Base-by-base conservation (phyloP, 1,140 invertebrate species). In the Plodia interpunctella region DNA sequence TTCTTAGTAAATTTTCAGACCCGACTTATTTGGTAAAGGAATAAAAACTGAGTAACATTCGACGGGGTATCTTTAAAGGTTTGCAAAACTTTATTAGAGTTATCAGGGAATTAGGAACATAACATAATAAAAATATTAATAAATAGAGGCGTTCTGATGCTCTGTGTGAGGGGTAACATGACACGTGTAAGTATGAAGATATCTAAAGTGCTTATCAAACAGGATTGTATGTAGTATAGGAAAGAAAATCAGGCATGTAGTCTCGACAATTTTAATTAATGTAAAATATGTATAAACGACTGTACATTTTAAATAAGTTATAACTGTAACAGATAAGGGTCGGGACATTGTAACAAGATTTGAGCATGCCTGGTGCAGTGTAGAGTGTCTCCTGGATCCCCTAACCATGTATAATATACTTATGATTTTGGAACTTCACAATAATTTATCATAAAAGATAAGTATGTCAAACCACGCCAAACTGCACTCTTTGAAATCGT, bases 331-430 rank as follows among this genome's bases (percentile, higher is more conserved):
- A 61, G 63, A 52, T 15, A 53, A 65, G 67, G 63, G 61, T 70
- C 57, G 62, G 61, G 74, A 74, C 62, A 74, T 68, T 74, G 69
- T 65, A 69, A 72, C 8, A 60, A 64, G 60, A 68, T 75, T 84
- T 79, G 85, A 83, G 80, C 85, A 85, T 87, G 80, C 84, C 75
- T 80, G 57, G 78, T 86, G 80, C 70, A 77, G 77, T 84, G 81
- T 87, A 62, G 56, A 64, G 62, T 75, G 66, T 78, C 60, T 62
- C 62, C 67, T 53, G 57, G 62, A 63, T 63, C 19, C 19, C 38
- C 57, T 65, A 64, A 53, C 53, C 38, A 19, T 63, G 57, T 59
- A 57, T 60, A n/a, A n/a, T n/a, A 25, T 21, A 25, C 51, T 53
- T 53, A 25, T 25, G 11, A 11, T 25, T 8, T 53, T 53, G 21